Conservation (phyloP, 2,888 invertebrate species). For the Fissipunctia ypsillon region DNA sequence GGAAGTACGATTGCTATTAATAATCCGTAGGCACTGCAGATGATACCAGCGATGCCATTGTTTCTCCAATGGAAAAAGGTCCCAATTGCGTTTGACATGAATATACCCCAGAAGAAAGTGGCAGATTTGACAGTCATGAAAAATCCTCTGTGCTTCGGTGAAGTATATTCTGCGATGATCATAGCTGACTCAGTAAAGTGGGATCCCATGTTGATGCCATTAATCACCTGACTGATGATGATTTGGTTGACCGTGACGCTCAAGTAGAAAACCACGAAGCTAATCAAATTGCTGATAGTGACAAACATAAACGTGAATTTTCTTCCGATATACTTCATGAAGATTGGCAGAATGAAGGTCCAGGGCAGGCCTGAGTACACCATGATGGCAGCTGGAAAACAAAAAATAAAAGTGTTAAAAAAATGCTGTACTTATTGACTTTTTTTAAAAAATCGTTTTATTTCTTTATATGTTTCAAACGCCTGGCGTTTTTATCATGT, state of each 20-base stretch:
- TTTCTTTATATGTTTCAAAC: not conserved
- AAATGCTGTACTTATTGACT: not conserved
- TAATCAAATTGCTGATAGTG: constrained; percentile 40
- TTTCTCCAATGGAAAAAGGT: constrained; percentile 72
- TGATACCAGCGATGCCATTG: constrained; percentile 65
- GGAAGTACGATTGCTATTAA: constrained; percentile 65
- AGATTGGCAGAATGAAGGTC: constrained; percentile 53
- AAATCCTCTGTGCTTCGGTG: constrained; percentile 60
- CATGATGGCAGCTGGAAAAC: constrained; percentile 59
- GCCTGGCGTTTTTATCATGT: not conserved
- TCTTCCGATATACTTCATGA: constrained; percentile 49
- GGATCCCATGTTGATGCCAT: constrained; percentile 46
- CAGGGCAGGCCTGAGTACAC: constrained; percentile 57
- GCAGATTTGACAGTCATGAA: constrained; percentile 68
- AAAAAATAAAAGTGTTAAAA: not conserved
- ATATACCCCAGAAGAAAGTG: constrained; percentile 56
- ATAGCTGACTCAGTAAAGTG: constrained; percentile 52
- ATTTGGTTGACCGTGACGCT: constrained; percentile 62
- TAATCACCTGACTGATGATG: constrained; percentile 57
- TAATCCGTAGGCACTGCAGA: constrained; percentile 58
- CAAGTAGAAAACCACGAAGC: constrained; percentile 58
- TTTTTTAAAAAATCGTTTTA: not conserved
- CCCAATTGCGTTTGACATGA: constrained; percentile 69
- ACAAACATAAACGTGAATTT: constrained; percentile 51
- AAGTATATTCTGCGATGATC: constrained; percentile 55